Base-by-base conservation (phyloP, 2,888 invertebrate species). In the Stenchaetothrips biformis region DNA sequence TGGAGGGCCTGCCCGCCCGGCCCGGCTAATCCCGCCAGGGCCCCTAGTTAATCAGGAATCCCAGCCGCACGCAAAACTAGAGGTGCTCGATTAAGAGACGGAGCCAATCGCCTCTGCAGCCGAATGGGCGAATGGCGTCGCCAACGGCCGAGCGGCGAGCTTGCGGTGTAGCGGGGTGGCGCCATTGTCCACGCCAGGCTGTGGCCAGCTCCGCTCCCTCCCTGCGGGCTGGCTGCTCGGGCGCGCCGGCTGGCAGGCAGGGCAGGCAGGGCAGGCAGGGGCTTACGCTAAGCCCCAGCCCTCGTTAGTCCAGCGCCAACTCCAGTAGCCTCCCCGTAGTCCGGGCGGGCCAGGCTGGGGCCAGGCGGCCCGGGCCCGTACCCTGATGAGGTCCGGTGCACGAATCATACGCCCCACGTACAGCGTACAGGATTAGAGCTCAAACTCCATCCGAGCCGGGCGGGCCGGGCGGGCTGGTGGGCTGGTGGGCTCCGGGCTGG, bases 331-430 rank as follows among this genome's bases (percentile, higher is more conserved):
- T 37, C 37, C 37, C 37, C 37, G 37, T 37, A 37, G 37, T 37
- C 37, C 59, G 13, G 18, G n/a, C n/a, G n/a, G n/a, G n/a, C n/a
- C n/a, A n/a, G n/a, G n/a, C n/a, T n/a, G n/a, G n/a, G n/a, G 37
- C 37, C 37, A 4, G 37, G 37, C 37, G 37, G 37, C 2, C 37
- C 67, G 9, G 67, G 67, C 21, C 67, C 67, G 25, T 25, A 21
- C 25, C 11, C 67, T 74, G 67, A 74, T 74, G 67, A 74, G 67
- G 67, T 74, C 67, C 67, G 67, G 25, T 37, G 67, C 67, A 9
- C 67, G 67, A 74, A 74, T 74, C 67, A 74, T 74, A 74, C 67
- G 67, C 21, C 67, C 67, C 67, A 74, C 67, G 67, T 74, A 74
- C 67, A 74, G 25, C 67, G 67, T 21, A 21, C 67, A n/a, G 67